phyloP scores from a whole-genome alignment of 2,113 vertebrate genomes.

The Barnardius zonarius region DNA sequence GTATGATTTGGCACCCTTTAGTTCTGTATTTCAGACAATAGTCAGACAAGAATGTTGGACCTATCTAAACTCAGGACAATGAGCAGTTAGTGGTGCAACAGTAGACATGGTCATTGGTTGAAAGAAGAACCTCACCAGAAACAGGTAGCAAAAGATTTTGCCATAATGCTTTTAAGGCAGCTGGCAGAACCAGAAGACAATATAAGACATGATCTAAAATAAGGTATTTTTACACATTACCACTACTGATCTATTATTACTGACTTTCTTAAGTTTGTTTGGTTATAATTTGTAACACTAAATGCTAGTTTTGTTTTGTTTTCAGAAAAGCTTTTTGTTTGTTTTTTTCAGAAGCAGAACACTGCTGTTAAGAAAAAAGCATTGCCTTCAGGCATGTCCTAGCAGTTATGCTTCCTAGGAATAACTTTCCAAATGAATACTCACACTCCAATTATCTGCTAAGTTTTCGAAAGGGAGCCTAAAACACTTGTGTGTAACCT shows the following conservation, averaged over 20 bases:
- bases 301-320: accelerated
- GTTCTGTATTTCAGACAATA: neutral
- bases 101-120: accelerated
- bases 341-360: accelerated
- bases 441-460: neutral
- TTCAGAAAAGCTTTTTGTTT: neutral
- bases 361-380: neutral
- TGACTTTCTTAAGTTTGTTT: neutral
- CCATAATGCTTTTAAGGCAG: accelerated
- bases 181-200: neutral
- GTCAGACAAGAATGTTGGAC: accelerated
- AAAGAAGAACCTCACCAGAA: neutral
- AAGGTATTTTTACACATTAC: accelerated
- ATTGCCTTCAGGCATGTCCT: neutral
- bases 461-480: neutral
- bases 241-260: neutral
- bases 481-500: neutral
- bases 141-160: neutral
- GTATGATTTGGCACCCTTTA: neutral
- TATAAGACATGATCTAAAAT: neutral
- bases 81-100: neutral
- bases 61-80: neutral
- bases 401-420: neutral
- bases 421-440: neutral
- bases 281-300: accelerated